These are phyloP conservation scores for Lophius americanus DNA, from an alignment of 2,797 vertebrate species.

Conservation along the genomic window DNA sequence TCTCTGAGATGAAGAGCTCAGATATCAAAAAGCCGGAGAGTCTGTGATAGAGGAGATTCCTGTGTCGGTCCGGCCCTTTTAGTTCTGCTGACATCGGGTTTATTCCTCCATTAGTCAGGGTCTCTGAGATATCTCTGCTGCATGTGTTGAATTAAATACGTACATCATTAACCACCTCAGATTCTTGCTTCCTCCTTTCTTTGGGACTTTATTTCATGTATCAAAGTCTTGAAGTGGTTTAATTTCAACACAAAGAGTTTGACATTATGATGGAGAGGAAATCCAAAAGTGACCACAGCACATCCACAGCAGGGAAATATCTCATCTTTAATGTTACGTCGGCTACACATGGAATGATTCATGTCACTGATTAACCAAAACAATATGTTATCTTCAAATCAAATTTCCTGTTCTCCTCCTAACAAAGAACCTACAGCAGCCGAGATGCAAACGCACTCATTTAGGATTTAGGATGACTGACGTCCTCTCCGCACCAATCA, in stretches of 20 bases:
- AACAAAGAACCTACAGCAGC: background rate
- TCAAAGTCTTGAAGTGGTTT: background rate
- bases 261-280: no score
- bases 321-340: background rate
- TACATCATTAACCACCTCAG: background rate
- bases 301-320: background rate
- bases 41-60: conserved; percentile 17
- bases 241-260: background rate
- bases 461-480: background rate
- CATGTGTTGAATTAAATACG: background rate
- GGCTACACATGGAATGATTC: background rate
- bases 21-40: conserved; percentile 47
- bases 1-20: conserved; percentile 36
- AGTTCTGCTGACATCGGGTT: conserved; percentile 16
- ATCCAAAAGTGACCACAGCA: no score
- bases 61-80: conserved; percentile 9
- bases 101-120: background rate
- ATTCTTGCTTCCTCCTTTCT: background rate
- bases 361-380: no score
- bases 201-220: background rate
- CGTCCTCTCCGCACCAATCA: background rate
- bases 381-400: background rate
- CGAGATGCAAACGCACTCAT: no score
- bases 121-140: background rate
- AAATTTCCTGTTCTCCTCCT: background rate